Evolutionary conservation across 1,140 invertebrate species (phyloP), one percentile per base, ranked within the genome.

Genomic region (Scaptomyza pallida): DNA sequence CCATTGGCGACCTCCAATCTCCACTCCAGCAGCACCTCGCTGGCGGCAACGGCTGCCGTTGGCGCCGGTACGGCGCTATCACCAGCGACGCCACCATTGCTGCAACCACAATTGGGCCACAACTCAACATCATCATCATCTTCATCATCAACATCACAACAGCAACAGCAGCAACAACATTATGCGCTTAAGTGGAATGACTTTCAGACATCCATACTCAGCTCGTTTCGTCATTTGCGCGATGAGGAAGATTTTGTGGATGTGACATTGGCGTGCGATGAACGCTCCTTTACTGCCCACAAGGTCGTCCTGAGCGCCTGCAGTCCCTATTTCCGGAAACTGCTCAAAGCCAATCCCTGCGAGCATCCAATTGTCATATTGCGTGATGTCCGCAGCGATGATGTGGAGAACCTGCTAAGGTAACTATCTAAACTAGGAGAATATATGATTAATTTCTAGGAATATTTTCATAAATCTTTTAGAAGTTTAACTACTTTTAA

Each of bases 131-230:
- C 26, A 8, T 9, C 26, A 30, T 21, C 19, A 21, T 21, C 19
- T 4, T 2, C 19, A 21, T n/a, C n/a, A n/a, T 75, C 64, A 30
- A 8, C 26, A 30, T 30, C 26, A 8, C 2, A 6, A 30, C 5
- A 4, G 5, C 23, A 26, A 6, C 23, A 26, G 6, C 26, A 30
- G 8, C 89, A 81, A 52, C 97, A 98, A 93, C 96, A 97, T 91
- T 98, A 97, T 92, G 97, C 96, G 91, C 94, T 98, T 86, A 94
- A 96, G 89, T 98, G 97, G 97, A 98, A 97, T 92, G 97, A 98
- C 92, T 98, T 97, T 93, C 96, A 97, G 91, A 95, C 96, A 56
- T 97, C 96, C 81, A 97, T 98, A 90, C 93, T 97, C 56, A 96
- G 94, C 60, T 97, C 96, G 50, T 97, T 98, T 92, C 94, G 96